Evolutionary conservation across 2,113 vertebrate genomes (phyloP).

Genomic region (Oceanodroma tethys): DNA sequence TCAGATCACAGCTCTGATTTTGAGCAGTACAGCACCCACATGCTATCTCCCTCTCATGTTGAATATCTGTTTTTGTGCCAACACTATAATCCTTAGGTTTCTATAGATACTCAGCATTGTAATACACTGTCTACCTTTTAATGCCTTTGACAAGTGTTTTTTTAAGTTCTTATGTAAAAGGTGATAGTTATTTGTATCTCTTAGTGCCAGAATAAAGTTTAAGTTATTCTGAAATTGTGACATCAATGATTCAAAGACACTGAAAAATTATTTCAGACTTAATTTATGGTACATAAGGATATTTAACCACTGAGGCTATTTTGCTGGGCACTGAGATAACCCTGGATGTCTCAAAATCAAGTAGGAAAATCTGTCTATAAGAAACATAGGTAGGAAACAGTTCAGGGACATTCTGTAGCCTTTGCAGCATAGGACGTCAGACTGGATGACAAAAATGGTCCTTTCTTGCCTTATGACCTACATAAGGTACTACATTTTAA

Average conservation of each 20-base stretch:
- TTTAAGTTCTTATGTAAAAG: background rate
- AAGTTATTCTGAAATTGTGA: background rate
- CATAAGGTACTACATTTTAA: background rate
- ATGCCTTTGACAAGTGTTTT: background rate
- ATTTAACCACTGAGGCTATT: background rate
- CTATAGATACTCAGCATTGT: background rate
- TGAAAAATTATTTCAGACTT: background rate
- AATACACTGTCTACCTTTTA: background rate
- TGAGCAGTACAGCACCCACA: background rate
- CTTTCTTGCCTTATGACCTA: slow-evolving; percentile 17
- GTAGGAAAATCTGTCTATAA: background rate
- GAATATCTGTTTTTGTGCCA: background rate
- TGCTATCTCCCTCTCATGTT: background rate
- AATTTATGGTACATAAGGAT: background rate
- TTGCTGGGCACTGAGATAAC: background rate
- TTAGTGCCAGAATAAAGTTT: background rate
- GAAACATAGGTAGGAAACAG: background rate
- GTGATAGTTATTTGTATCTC: background rate
- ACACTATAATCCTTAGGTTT: background rate
- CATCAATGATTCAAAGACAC: background rate
- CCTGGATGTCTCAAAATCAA: background rate
- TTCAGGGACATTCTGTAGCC: background rate
- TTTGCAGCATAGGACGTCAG: background rate
- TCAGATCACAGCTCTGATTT: background rate
- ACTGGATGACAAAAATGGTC: background rate